Conservation (phyloP, 1,140 invertebrate species). For the Laupala kohalensis region DNA sequence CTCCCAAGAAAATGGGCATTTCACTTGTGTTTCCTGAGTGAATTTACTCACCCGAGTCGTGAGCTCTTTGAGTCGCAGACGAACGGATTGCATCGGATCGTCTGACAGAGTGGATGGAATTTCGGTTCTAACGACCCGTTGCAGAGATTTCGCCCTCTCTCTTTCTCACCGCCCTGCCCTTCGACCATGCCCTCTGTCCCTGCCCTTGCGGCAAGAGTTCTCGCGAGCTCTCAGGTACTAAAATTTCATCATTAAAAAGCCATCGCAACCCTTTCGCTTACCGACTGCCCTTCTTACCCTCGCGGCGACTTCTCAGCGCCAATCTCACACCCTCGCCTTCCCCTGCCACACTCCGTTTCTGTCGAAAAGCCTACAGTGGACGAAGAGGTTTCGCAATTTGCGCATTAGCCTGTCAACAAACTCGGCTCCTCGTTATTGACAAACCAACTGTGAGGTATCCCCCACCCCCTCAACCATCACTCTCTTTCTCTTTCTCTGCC, state of each 20-base stretch:
- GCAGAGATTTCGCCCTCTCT: neutral
- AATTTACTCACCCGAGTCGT: no score
- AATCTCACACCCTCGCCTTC: no score
- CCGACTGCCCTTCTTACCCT: neutral
- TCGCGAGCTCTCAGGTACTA: neutral
- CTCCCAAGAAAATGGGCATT: no score
- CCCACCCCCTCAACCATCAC: no score
- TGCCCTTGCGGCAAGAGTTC: no score
- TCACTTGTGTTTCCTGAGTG: no score
- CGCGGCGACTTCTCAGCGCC: neutral
- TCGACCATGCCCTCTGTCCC: no score
- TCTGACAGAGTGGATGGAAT: no score
- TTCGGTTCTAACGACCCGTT: no score
- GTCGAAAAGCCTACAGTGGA: neutral
- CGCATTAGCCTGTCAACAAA: neutral
- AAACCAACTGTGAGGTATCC: neutral
- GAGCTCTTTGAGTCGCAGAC: no score
- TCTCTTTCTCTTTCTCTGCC: neutral
- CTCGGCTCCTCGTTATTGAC: neutral
- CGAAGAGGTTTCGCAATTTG: neutral
- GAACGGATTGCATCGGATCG: no score
- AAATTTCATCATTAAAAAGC: neutral
- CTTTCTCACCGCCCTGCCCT: neutral
- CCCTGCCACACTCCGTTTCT: neutral
- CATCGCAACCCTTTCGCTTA: neutral